Evolutionary conservation across 2,797 vertebrate species (phyloP).

Genomic region (Okamejei kenojei): DNA sequence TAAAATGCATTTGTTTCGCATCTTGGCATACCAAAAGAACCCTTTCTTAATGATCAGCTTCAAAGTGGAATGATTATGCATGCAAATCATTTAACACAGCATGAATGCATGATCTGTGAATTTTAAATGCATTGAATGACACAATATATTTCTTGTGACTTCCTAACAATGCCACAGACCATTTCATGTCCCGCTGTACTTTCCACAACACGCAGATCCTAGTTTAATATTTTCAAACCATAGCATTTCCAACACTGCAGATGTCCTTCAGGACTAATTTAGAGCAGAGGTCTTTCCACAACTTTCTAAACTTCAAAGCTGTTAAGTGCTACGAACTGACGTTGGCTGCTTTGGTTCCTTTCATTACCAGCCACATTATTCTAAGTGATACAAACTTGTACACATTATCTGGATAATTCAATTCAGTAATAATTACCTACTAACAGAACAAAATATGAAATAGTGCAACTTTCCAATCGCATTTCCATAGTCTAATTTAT

Average conservation of each 20-base stretch:
- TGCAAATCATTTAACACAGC: not conserved
- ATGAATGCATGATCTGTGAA: not conserved
- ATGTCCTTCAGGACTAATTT: not conserved
- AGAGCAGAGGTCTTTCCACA: not conserved
- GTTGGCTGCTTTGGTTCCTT: no score
- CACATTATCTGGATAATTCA: not conserved
- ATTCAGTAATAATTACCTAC: not conserved
- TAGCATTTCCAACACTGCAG: not conserved
- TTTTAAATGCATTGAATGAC: not conserved
- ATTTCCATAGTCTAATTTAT: no score
- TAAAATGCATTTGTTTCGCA: not conserved
- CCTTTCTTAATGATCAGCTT: not conserved
- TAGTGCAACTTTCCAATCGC: not conserved
- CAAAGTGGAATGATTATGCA: constrained; percentile 1
- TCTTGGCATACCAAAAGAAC: not conserved
- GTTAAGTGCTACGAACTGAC: not conserved
- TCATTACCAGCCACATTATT: no score
- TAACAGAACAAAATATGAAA: not conserved
- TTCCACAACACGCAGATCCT: not conserved
- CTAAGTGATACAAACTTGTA: not conserved
- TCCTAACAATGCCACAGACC: not conserved
- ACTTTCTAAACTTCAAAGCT: not conserved
- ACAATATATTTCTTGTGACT: not conserved
- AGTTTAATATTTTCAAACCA: not conserved
- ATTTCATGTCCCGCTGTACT: not conserved